Conservation (phyloP, 64 coral and sea anemone genomes). For the Trachythela sp. region DNA sequence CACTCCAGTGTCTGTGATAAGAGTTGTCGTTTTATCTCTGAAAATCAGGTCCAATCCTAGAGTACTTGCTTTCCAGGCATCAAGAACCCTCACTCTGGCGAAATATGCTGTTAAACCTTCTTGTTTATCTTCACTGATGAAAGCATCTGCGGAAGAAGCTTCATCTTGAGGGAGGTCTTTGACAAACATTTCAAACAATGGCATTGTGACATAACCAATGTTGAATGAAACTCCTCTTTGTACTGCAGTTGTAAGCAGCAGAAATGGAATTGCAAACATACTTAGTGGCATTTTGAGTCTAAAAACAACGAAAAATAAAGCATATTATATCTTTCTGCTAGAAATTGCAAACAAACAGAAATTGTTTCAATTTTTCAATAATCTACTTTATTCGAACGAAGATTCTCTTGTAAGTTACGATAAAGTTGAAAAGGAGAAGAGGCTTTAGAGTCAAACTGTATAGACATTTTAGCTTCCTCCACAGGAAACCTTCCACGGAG, state of each 20-base stretch:
- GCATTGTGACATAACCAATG: background rate
- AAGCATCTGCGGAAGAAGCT: background rate
- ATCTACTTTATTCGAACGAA: no score
- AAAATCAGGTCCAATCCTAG: background rate
- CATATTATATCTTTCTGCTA: no score
- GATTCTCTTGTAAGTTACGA: no score
- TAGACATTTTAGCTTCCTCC: no score
- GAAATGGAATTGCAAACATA: background rate
- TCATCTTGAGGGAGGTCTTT: background rate
- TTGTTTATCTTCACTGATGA: background rate
- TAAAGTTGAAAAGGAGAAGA: no score
- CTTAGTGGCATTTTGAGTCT: background rate
- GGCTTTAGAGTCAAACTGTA: no score
- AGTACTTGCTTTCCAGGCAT: background rate
- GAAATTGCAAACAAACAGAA: no score
- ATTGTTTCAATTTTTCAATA: no score
- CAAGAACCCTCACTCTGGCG: background rate
- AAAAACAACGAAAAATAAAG: no score
- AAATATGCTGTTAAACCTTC: background rate
- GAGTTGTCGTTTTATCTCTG: background rate
- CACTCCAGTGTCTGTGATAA: background rate
- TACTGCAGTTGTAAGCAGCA: slow-evolving; percentile 1
- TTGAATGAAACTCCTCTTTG: background rate
- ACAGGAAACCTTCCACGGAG: no score
- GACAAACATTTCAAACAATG: background rate